Base-by-base conservation (phyloP, 1,140 invertebrate species). In the Musca domestica region DNA sequence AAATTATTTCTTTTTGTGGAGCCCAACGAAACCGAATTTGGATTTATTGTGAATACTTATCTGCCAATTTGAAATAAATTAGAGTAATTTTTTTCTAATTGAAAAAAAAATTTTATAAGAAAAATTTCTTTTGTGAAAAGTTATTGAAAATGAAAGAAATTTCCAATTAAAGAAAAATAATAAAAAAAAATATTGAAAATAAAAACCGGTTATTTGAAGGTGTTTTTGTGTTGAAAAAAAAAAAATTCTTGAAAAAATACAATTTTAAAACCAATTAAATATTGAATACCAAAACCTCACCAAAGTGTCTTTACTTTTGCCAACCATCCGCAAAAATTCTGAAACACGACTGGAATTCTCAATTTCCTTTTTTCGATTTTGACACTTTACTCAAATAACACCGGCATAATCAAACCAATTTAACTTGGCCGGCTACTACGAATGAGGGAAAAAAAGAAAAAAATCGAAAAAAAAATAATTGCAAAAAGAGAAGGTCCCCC, bases 171-270 rank as follows among this genome's bases (percentile, higher is more conserved):
- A 46, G 1, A 64, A 64, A 64, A 49, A 20, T 20, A 48, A 64
- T 6, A 47, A 25, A 20, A 30, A 63, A 64, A 64, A 64, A 47
- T 34, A 17, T 46, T 30, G 3, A 30, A n/a, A 30, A 30, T 30
- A 30, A 30, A 30, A 3, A 30, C 27, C 27, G 9, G 3, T 30
- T 4, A 30, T 30, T 9, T 4, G 9, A 9, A 30, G 9, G 27
- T 30, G 27, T 30, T 30, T n/a, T 9, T n/a, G 22, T 19, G 47
- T 49, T 46, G 9, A 64, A 46, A 64, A 34, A 64, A 64, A 64
- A 46, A 22, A 19, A 27, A 20, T 22, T 5, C 9, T 22, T 47
- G n/a, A 27, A 30, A 30, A 30, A 30, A 30, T 22, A 47, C n/a
- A 64, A 47, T 46, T 49, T 20, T 46, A 30, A 41, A 61, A 61